phyloP scores from a whole-genome alignment of 2,797 vertebrate genomes.

The Myotis planiceps region DNA sequence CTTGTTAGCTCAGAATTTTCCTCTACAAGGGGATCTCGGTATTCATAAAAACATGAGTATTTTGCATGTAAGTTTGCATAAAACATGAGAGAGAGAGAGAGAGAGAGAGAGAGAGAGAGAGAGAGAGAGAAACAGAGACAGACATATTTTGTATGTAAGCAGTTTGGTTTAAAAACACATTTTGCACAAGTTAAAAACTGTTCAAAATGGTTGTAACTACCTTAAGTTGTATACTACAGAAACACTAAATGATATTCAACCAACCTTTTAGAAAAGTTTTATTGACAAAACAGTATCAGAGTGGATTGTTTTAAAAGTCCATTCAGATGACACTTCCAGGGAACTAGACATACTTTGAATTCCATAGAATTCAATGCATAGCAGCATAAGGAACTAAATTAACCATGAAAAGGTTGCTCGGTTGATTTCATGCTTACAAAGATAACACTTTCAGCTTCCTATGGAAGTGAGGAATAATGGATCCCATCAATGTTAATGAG shows the following conservation, averaged over 20 bases:
- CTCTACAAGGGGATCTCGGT: background rate
- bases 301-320: background rate
- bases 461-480: background rate
- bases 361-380: background rate
- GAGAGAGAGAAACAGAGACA: background rate
- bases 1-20: background rate
- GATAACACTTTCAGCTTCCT: background rate
- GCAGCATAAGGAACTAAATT: background rate
- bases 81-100: background rate
- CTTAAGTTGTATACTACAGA: background rate
- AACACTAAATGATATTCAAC: background rate
- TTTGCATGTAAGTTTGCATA: background rate
- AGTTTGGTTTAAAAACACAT: background rate
- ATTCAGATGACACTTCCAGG: background rate
- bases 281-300: background rate
- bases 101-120: background rate
- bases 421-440: background rate
- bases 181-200: background rate
- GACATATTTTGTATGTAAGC: background rate
- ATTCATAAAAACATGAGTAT: background rate
- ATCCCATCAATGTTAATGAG: background rate
- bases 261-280: background rate
- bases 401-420: background rate
- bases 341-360: background rate
- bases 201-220: background rate